phyloP scores from a whole-genome alignment of 2,113 vertebrate species.

The Albula goreensis region DNA sequence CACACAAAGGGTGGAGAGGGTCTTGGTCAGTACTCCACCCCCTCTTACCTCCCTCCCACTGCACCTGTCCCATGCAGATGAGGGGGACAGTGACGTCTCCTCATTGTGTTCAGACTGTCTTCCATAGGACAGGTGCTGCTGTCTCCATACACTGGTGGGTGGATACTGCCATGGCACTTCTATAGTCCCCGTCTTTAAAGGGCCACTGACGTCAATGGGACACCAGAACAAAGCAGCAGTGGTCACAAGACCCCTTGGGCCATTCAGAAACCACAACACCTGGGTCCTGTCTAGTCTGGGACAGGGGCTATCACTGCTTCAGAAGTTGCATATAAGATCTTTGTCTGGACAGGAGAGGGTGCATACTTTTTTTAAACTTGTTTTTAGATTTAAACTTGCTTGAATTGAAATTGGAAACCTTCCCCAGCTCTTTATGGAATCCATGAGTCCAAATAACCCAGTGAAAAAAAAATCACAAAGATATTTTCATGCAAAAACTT shows the following conservation, averaged over 20 bases:
- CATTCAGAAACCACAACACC: neutral
- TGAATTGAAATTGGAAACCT: neutral
- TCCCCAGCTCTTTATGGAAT: neutral
- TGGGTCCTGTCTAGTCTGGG: neutral
- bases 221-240: neutral
- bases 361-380: neutral
- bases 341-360: neutral
- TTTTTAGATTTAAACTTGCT: neutral
- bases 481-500: neutral
- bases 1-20: constrained; percentile 32
- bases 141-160: constrained; percentile 19
- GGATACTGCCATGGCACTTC: neutral
- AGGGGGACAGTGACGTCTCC: neutral
- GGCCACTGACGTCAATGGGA: neutral
- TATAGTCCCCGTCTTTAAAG: neutral
- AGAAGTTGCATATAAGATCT: neutral
- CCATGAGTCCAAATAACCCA: neutral
- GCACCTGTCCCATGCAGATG: neutral
- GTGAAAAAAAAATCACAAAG: neutral
- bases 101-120: neutral
- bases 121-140: constrained; percentile 37
- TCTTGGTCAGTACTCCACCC: neutral
- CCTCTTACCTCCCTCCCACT: neutral
- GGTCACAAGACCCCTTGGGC: neutral
- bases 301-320: neutral